A percentile compares a stretch with the other conserved stretches of the same genome.
Evolutionary conservation across 2,797 vertebrate genomes (phyloP).

Genomic region (Zenarchopterus dispar): DNA sequence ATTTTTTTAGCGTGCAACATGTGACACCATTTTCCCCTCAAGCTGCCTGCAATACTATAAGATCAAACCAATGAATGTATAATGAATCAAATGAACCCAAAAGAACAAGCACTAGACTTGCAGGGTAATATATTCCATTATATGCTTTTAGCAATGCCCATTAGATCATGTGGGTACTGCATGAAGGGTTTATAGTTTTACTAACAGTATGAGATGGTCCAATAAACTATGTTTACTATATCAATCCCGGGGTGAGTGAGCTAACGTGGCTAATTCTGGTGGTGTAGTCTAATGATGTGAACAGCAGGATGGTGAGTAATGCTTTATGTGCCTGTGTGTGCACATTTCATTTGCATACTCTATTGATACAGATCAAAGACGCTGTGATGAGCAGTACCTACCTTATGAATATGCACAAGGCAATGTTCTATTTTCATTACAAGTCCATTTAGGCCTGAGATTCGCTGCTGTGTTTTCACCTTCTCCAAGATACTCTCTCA

Average conservation of each 20-base stretch:
- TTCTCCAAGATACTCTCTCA: slow-evolving; percentile 45
- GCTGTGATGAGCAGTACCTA: slow-evolving; percentile 51
- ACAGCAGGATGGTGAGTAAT: slow-evolving; percentile 41
- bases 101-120: slow-evolving; percentile 40
- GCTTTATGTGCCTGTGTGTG: slow-evolving; percentile 47
- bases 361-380: slow-evolving; percentile 69
- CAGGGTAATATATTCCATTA: slow-evolving; percentile 28
- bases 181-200: slow-evolving; percentile 12
- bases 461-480: slow-evolving; percentile 34
- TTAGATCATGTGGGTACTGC: slow-evolving; percentile 20
- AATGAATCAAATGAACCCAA: slow-evolving; percentile 60
- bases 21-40: slow-evolving; percentile 17
- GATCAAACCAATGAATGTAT: slow-evolving; percentile 53
- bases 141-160: slow-evolving; percentile 27
- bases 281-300: slow-evolving; percentile 53
- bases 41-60: slow-evolving; percentile 44
- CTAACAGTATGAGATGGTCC: slow-evolving; percentile 21
- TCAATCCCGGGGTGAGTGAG: slow-evolving; percentile 19
- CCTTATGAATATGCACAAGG: slow-evolving; percentile 64
- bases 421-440: slow-evolving; percentile 35
- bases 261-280: slow-evolving; percentile 41
- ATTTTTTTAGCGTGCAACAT: slow-evolving; percentile 24
- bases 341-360: slow-evolving; percentile 54
- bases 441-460: slow-evolving; percentile 30
- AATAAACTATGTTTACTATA: slow-evolving; percentile 25